Evolutionary conservation across 92 coral and sea anemone genomes (phyloP).

Genomic region (Parazoanthus atlanticus): DNA sequence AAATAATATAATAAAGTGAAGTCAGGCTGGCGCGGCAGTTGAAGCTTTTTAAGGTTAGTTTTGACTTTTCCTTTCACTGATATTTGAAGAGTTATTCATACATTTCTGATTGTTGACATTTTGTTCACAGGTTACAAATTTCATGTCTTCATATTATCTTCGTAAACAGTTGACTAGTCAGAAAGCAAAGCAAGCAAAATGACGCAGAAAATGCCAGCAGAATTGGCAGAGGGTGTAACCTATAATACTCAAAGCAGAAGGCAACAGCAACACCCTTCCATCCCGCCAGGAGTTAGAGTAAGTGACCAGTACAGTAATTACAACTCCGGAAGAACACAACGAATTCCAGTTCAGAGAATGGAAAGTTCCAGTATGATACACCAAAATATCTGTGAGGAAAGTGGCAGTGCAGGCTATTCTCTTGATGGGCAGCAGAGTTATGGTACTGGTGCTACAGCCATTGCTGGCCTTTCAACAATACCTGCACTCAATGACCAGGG

Average conservation of each 20-base stretch:
- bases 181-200: too few species aligned
- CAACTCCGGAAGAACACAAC: not conserved
- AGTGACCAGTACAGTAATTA: not conserved
- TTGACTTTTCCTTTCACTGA: too few species aligned
- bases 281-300: not conserved
- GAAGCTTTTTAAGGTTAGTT: too few species aligned
- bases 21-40: too few species aligned
- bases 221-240: too few species aligned
- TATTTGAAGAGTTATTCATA: too few species aligned
- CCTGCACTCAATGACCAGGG: not conserved
- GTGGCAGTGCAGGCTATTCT: not conserved
- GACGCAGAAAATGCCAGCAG: too few species aligned
- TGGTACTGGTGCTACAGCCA: not conserved
- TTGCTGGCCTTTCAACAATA: not conserved
- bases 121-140: too few species aligned
- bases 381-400: conserved; percentile 1
- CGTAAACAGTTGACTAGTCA: too few species aligned
- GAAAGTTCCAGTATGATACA: not conserved
- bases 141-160: too few species aligned
- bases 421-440: not conserved
- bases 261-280: not conserved
- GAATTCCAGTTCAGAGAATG: not conserved
- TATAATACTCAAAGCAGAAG: not conserved
- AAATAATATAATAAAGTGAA: too few species aligned
- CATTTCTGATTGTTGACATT: too few species aligned